Evolutionary conservation across 2,797 vertebrate genomes (phyloP).

Genomic region (Neoniphon sammara): DNA sequence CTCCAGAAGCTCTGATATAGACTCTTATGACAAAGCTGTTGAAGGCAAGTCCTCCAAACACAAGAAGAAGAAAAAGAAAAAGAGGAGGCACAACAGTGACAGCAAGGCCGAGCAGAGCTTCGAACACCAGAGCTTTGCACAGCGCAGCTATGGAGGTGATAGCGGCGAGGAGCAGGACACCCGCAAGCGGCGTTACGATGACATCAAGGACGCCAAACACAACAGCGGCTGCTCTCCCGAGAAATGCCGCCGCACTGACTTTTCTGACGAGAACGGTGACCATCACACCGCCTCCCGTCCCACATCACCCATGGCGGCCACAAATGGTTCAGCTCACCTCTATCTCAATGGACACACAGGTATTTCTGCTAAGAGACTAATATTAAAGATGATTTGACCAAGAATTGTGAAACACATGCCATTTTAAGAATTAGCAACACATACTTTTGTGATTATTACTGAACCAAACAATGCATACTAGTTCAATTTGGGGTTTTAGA

Average conservation of each 20-base stretch:
- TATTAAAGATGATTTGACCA: neutral
- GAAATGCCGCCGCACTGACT: slow-evolving; percentile 57
- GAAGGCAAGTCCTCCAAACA: slow-evolving; percentile 82
- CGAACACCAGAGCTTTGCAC: slow-evolving; percentile 13
- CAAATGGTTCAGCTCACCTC: slow-evolving; percentile 44
- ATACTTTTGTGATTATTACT: no score
- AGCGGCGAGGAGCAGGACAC: slow-evolving; percentile 68
- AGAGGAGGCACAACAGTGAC: slow-evolving; percentile 80
- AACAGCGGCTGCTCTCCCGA: slow-evolving; percentile 36
- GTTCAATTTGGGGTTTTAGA: no score
- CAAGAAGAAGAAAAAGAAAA: slow-evolving; percentile 90
- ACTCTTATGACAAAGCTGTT: slow-evolving; percentile 74
- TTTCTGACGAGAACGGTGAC: neutral
- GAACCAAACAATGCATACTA: no score
- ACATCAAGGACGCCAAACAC: slow-evolving; percentile 58
- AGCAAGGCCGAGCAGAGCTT: slow-evolving; percentile 64
- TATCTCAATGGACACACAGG: slow-evolving; percentile 77
- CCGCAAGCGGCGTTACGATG: slow-evolving; percentile 60
- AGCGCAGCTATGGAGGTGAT: slow-evolving; percentile 45
- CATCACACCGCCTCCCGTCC: slow-evolving; percentile 24
- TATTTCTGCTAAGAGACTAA: slow-evolving; percentile 26
- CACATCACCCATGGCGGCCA: slow-evolving; percentile 13
- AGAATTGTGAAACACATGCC: no score
- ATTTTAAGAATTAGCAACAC: no score
- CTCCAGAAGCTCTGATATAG: slow-evolving; percentile 82